Percentiles rank a stretch among this genome's conserved stretches.
Conservation (phyloP, 2,113 vertebrate genomes). For the Phyllopteryx taeniolatus region DNA sequence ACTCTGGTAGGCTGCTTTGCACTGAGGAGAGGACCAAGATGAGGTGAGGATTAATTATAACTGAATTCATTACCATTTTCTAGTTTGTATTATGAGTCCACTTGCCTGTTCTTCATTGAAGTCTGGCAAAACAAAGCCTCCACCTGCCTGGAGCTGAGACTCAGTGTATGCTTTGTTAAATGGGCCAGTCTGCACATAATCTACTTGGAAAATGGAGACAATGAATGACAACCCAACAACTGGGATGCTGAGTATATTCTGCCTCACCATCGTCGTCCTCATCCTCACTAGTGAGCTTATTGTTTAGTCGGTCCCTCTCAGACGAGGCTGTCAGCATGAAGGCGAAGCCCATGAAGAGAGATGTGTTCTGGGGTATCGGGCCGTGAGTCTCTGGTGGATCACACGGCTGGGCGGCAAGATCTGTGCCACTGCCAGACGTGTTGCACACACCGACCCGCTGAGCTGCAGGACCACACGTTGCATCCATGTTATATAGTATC, state of each 20-base stretch:
- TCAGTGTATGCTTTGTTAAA: conserved; percentile 86
- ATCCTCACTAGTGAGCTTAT: conserved; percentile 76
- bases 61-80: neutral
- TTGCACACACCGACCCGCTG: conserved; percentile 68
- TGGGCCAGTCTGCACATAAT: conserved; percentile 80
- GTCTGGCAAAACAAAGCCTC: conserved; percentile 88
- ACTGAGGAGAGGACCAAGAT: conserved; percentile 66
- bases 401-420: conserved; percentile 55
- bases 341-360: conserved; percentile 92
- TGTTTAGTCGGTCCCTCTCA: conserved; percentile 77
- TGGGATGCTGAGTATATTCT: neutral
- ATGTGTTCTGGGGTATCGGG: conserved; percentile 83
- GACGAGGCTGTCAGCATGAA: conserved; percentile 92
- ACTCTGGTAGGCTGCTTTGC: conserved; percentile 89
- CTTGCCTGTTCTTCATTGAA: conserved; percentile 94
- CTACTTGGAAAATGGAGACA: conserved; percentile 57
- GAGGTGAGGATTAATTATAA: neutral
- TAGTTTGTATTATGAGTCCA: neutral
- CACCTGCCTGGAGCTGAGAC: conserved; percentile 86
- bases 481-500: neutral
- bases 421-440: conserved; percentile 77
- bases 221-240: neutral
- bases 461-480: conserved; percentile 28
- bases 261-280: conserved; percentile 77
- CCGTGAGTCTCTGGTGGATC: conserved; percentile 76